Percentiles rank a stretch among this genome's conserved stretches.
Evolutionary conservation across 2,113 vertebrate species (phyloP).

Genomic region (Puntigrus tetrazona): DNA sequence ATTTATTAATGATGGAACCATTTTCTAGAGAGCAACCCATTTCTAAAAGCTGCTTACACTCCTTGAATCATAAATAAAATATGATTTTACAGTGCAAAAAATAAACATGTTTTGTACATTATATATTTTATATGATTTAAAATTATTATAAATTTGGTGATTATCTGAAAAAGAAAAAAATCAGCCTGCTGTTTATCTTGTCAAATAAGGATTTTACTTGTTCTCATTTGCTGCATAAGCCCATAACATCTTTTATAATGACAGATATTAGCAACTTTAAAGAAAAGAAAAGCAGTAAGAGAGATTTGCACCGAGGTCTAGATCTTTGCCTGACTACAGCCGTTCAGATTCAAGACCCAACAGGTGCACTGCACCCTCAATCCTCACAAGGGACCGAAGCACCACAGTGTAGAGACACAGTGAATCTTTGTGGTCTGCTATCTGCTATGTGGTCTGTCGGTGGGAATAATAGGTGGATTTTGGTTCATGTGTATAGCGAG

Average conservation of each 20-base stretch:
- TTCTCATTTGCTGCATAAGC: background rate
- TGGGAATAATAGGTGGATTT: conserved; percentile 5
- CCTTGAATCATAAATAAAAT: too few species aligned
- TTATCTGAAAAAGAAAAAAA: background rate
- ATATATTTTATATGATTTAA: too few species aligned
- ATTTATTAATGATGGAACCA: too few species aligned
- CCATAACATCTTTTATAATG: background rate
- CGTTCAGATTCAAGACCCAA: background rate
- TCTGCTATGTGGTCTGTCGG: conserved; percentile 9
- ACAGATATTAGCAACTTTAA: background rate
- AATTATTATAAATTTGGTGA: too few species aligned
- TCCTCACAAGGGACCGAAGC: background rate
- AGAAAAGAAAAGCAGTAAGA: background rate
- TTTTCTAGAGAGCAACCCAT: too few species aligned
- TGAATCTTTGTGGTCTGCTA: conserved; percentile 19
- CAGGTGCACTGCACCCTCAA: conserved; percentile 3
- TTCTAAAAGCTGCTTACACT: too few species aligned
- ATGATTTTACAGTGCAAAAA: too few species aligned
- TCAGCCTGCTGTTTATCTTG: too few species aligned
- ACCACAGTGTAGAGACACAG: background rate
- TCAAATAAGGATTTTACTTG: background rate
- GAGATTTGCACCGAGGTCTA: too few species aligned
- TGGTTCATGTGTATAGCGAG: conserved; percentile 18
- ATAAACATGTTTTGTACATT: too few species aligned
- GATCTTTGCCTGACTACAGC: background rate